Evolutionary conservation across 1,140 invertebrate species (phyloP).

Genomic region (Tetramorium parvispinum): DNA sequence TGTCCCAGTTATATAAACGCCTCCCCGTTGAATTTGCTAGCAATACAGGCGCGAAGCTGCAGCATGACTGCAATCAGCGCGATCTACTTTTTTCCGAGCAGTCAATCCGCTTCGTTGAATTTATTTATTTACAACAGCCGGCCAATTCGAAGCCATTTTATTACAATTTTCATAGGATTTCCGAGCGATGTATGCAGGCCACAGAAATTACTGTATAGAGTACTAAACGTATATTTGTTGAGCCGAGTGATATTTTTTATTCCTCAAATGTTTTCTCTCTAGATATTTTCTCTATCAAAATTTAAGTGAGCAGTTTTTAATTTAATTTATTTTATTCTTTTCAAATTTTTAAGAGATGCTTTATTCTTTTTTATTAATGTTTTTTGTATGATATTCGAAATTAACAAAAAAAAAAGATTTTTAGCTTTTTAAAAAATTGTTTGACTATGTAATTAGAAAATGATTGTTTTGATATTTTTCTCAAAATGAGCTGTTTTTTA

Average conservation of each 20-base stretch:
- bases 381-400: neutral
- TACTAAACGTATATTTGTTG: neutral
- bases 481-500: neutral
- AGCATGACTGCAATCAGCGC: conserved; percentile 17
- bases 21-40: neutral
- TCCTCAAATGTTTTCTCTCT: too few relatives aligned
- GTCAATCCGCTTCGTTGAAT: conserved; percentile 56
- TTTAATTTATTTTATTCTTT: neutral
- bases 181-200: neutral
- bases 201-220: neutral
- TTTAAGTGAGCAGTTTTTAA: neutral
- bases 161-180: conserved; percentile 27
- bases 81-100: conserved; percentile 19
- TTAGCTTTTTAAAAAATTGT: neutral
- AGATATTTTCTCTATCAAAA: neutral
- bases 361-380: neutral
- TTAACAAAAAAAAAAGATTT: neutral
- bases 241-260: neutral
- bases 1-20: conserved; percentile 26
- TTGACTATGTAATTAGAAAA: neutral
- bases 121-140: conserved; percentile 65
- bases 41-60: neutral
- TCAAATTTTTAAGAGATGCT: neutral
- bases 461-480: neutral
- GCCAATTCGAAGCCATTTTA: conserved; percentile 14